Evolutionary conservation across 2,797 vertebrate species (phyloP).

Genomic region (Xyrichtys novacula): DNA sequence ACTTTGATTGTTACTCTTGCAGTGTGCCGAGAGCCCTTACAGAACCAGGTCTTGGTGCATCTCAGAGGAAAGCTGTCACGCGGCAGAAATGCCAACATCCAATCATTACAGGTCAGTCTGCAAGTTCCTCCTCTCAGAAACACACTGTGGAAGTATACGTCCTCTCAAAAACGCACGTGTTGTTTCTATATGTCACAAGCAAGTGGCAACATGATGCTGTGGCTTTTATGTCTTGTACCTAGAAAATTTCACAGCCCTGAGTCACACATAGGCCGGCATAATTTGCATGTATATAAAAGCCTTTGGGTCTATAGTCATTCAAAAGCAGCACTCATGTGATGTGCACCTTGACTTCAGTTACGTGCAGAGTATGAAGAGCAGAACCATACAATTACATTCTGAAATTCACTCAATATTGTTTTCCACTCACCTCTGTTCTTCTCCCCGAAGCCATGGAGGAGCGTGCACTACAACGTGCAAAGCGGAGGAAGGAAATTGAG

Average conservation of each 20-base stretch:
- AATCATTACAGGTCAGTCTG: slow-evolving; percentile 86
- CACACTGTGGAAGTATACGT: no score
- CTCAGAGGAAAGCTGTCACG: slow-evolving; percentile 64
- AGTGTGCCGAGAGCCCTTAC: slow-evolving; percentile 59
- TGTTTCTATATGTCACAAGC: not conserved
- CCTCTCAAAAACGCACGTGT: not conserved
- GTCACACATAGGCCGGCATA: not conserved
- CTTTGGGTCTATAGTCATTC: not conserved
- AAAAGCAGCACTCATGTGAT: not conserved
- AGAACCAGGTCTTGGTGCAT: slow-evolving; percentile 45
- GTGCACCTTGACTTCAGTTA: not conserved
- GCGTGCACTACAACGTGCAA: slow-evolving; percentile 87
- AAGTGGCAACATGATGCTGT: not conserved
- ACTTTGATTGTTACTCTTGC: slow-evolving; percentile 45
- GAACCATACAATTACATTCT: slow-evolving; percentile 10
- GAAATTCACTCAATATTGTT: slow-evolving; percentile 4
- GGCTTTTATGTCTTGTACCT: not conserved
- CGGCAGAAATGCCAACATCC: slow-evolving; percentile 76
- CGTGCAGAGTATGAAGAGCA: slow-evolving; percentile 24
- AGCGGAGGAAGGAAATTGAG: slow-evolving; percentile 87
- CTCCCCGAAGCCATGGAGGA: slow-evolving; percentile 91
- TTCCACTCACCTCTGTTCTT: slow-evolving; percentile 15
- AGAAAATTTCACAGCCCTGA: slow-evolving; percentile 34
- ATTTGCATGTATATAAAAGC: not conserved
- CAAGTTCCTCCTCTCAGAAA: slow-evolving; percentile 14